Percentiles rank a stretch among this genome's conserved stretches.
These are phyloP conservation scores for Coelopa frigida DNA, from an alignment of 1,140 invertebrate species.

Conservation along the genomic window DNA sequence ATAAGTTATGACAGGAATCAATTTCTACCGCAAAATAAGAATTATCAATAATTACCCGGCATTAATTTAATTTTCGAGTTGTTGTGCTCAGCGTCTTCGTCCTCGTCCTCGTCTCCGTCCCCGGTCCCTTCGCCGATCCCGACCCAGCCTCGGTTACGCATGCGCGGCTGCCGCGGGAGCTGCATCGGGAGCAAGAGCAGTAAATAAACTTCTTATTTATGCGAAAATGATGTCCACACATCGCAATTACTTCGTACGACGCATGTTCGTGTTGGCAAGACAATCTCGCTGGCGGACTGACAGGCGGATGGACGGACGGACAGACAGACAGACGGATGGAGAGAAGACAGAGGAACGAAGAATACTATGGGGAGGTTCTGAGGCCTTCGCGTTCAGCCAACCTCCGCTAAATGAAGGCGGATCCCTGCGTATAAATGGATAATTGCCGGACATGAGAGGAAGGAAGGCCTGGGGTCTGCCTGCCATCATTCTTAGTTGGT, in stretches of 20 bases:
- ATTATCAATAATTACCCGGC: slow-evolving; percentile 13
- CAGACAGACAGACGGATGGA: too few species aligned
- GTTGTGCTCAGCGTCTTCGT: too few species aligned
- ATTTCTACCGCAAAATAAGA: slow-evolving; percentile 9
- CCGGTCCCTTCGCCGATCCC: too few species aligned
- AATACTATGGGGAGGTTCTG: too few species aligned
- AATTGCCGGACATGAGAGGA: too few species aligned
- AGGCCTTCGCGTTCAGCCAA: too few species aligned
- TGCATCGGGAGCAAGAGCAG: background rate
- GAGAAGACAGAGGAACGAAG: too few species aligned
- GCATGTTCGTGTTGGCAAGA: background rate
- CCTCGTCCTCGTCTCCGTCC: too few species aligned
- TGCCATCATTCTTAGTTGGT: background rate
- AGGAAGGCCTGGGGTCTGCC: background rate
- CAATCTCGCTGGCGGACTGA: too few species aligned
- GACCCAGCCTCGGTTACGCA: background rate
- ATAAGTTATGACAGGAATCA: slow-evolving; percentile 14
- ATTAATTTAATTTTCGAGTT: slow-evolving; percentile 12
- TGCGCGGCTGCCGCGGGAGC: background rate
- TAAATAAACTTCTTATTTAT: slow-evolving; percentile 12
- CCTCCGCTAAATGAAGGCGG: slow-evolving; percentile 9
- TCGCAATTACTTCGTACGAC: slow-evolving; percentile 2
- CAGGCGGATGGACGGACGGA: too few species aligned
- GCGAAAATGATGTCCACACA: slow-evolving; percentile 9
- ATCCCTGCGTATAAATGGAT: slow-evolving; percentile 12